These are phyloP conservation scores for Drosophila nikananu DNA, from an alignment of 1,140 invertebrate species.

Conservation along the genomic window DNA sequence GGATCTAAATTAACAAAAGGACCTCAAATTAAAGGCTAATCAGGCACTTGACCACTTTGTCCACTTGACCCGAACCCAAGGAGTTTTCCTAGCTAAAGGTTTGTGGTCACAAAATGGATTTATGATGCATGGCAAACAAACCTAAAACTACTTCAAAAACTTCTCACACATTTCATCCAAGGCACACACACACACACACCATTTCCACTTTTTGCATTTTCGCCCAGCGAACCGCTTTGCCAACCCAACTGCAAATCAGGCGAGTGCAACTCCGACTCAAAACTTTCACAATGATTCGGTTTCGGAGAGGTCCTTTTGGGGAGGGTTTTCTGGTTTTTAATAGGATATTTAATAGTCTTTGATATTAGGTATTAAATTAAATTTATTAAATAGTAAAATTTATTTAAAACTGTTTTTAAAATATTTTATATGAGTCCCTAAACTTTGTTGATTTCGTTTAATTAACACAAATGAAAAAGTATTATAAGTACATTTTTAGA, in stretches of 20 bases:
- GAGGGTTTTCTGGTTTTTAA: neutral
- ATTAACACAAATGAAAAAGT: too few species aligned
- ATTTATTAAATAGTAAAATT: neutral
- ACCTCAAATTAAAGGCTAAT: constrained; percentile 79
- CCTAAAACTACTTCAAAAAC: constrained; percentile 62
- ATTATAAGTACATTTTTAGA: neutral
- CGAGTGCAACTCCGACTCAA: constrained; percentile 21
- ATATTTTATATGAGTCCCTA: neutral
- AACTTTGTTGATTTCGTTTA: too few species aligned
- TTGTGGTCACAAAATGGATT: constrained; percentile 66
- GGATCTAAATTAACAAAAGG: constrained; percentile 79
- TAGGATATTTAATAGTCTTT: neutral
- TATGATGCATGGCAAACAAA: constrained; percentile 69
- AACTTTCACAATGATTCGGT: constrained; percentile 51
- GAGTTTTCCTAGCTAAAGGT: constrained; percentile 2
- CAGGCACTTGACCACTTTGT: constrained; percentile 73
- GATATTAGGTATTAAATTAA: neutral
- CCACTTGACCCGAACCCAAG: constrained; percentile 46
- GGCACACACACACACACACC: constrained; percentile 10
- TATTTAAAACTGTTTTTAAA: neutral
- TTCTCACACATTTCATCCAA: constrained; percentile 51
- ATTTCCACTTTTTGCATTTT: constrained; percentile 16
- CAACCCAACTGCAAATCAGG: constrained; percentile 47
- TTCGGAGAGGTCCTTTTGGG: neutral
- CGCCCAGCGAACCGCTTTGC: constrained; percentile 20